phyloP scores from a whole-genome alignment of 2,888 invertebrate genomes.

The Sarcophaga subvicina region DNA sequence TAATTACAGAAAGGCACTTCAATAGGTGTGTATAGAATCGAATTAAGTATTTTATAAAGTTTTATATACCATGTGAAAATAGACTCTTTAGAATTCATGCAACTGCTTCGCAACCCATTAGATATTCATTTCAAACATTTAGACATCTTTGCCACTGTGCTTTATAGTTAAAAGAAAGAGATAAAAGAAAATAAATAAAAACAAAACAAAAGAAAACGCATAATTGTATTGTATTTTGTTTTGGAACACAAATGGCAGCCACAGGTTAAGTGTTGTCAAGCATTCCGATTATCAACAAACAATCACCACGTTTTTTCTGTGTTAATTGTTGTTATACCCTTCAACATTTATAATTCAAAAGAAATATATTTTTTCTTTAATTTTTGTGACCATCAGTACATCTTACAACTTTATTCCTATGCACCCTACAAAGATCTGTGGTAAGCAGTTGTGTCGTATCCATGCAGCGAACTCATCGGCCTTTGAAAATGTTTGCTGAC shows the following conservation, averaged over 20 bases:
- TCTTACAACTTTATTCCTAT: slow-evolving; percentile 18
- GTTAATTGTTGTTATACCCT: slow-evolving; percentile 38
- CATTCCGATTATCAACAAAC: slow-evolving; percentile 39
- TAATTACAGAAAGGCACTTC: too few species aligned
- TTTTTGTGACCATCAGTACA: neutral
- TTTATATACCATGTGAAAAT: too few species aligned
- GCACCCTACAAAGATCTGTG: neutral
- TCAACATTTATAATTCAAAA: neutral
- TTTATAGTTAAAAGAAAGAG: neutral
- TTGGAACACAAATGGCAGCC: slow-evolving; percentile 17
- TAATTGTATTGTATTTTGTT: neutral
- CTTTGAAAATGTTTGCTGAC: too few species aligned
- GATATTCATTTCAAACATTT: neutral
- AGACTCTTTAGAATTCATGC: neutral
- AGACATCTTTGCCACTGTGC: slow-evolving; percentile 1
- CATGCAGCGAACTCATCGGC: too few species aligned
- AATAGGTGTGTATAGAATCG: too few species aligned
- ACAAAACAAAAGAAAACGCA: neutral
- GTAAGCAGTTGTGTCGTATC: too few species aligned
- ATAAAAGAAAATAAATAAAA: too few species aligned
- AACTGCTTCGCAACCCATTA: neutral
- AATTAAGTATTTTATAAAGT: too few species aligned
- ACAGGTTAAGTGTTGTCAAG: slow-evolving; percentile 60
- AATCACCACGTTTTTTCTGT: slow-evolving; percentile 36
- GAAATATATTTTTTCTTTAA: slow-evolving; percentile 5